Conservation (phyloP, 2,888 invertebrate genomes). For the Lottia gigantea region DNA sequence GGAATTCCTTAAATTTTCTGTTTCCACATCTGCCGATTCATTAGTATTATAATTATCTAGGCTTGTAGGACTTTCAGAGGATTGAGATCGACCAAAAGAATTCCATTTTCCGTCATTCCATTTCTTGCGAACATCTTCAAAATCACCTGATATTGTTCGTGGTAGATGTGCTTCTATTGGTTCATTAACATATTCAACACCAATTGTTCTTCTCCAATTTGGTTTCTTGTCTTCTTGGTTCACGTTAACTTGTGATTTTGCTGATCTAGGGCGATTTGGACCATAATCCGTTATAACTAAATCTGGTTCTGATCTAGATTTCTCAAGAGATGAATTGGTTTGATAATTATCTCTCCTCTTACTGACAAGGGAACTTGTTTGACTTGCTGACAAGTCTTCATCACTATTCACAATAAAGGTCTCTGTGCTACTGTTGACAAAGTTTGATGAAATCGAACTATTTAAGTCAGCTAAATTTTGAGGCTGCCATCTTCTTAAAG, state of each 20-base stretch:
- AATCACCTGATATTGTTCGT: slow-evolving; percentile 41
- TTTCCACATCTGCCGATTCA: background rate
- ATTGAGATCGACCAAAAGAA: slow-evolving; percentile 10
- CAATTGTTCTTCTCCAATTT: slow-evolving; percentile 3
- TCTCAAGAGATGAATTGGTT: slow-evolving; percentile 17
- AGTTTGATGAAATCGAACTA: slow-evolving; percentile 20
- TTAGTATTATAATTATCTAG: background rate
- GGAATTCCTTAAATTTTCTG: background rate
- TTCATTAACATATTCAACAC: slow-evolving; percentile 3
- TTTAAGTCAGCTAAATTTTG: slow-evolving; percentile 1
- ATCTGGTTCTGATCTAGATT: slow-evolving; percentile 47
- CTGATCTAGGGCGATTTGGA: slow-evolving; percentile 39
- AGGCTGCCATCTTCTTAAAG: slow-evolving; percentile 1
- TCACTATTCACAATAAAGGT: slow-evolving; percentile 59
- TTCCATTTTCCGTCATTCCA: slow-evolving; percentile 30
- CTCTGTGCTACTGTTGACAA: slow-evolving; percentile 51
- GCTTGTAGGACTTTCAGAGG: slow-evolving; percentile 6
- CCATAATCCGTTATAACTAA: slow-evolving; percentile 27
- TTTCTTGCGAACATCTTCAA: slow-evolving; percentile 35
- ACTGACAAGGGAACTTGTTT: slow-evolving; percentile 18
- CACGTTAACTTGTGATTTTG: slow-evolving; percentile 39
- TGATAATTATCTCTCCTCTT: slow-evolving; percentile 1
- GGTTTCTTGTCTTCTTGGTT: slow-evolving; percentile 14
- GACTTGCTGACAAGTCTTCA: slow-evolving; percentile 33
- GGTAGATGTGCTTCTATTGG: slow-evolving; percentile 23